Percentiles rank a stretch among this genome's conserved stretches.
Evolutionary conservation across 2,113 vertebrate genomes (phyloP).

Genomic region (Beaufortia kweichowensis): DNA sequence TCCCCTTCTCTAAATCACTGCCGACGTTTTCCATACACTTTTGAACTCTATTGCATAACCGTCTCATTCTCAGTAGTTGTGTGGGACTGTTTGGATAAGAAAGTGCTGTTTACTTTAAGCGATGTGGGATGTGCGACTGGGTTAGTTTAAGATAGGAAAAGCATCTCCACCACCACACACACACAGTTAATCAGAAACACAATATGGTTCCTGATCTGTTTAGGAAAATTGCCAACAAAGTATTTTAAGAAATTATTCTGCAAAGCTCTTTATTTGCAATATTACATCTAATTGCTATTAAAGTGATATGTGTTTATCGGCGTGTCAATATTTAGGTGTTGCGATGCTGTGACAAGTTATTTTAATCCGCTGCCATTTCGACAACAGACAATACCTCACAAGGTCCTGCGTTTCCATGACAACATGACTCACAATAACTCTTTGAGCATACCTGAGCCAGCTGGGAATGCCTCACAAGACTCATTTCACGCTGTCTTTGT

Average conservation of each 20-base stretch:
- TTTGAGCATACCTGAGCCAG: constrained; percentile 71
- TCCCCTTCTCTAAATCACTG: not conserved
- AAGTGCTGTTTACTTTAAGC: constrained; percentile 49
- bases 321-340: not conserved
- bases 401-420: constrained; percentile 69
- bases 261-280: not conserved
- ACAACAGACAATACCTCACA: constrained; percentile 67
- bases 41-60: constrained; percentile 43
- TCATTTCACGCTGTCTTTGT: constrained; percentile 67
- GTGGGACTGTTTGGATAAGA: constrained; percentile 41
- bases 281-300: no score
- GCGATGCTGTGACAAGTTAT: constrained; percentile 58
- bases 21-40: constrained; percentile 10
- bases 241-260: not conserved
- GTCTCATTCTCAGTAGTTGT: constrained; percentile 17
- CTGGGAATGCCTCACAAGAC: constrained; percentile 64
- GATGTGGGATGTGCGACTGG: constrained; percentile 38
- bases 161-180: constrained; percentile 4
- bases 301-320: not conserved
- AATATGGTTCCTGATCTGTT: not conserved
- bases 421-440: constrained; percentile 72
- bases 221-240: not conserved
- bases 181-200: not conserved
- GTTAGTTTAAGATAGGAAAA: constrained; percentile 27
- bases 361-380: constrained; percentile 67